phyloP scores from a whole-genome alignment of 2,113 vertebrate genomes.

The Suricata suricatta region DNA sequence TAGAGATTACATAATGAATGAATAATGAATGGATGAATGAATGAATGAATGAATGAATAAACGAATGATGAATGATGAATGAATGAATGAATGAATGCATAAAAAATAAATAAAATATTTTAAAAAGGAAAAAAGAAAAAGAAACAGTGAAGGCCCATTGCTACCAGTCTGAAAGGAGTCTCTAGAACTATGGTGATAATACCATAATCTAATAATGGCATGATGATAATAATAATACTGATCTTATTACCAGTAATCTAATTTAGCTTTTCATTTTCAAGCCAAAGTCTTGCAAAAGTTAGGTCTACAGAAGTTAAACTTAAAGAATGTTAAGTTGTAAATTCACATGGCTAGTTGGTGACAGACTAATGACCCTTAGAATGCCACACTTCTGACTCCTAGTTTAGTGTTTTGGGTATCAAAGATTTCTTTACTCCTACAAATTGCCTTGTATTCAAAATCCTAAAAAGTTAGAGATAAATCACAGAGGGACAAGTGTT shows the following conservation, averaged over 20 bases:
- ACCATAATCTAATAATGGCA: too few species aligned
- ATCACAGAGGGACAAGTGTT: neutral
- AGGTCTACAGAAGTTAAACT: neutral
- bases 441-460: conserved; percentile 46
- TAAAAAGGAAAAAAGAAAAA: too few species aligned
- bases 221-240: too few species aligned
- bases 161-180: neutral
- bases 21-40: too few species aligned
- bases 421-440: neutral
- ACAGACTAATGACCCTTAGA: neutral
- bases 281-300: neutral
- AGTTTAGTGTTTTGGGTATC: neutral
- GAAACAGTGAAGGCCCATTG: neutral
- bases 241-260: neutral
- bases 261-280: neutral
- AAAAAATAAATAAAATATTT: too few species aligned
- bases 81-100: too few species aligned
- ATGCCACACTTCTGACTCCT: neutral
- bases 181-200: neutral
- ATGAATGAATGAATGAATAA: too few species aligned
- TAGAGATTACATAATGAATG: neutral
- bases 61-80: too few species aligned
- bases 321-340: neutral
- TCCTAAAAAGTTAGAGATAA: conserved; percentile 24
- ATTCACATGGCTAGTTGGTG: neutral